phyloP scores from a whole-genome alignment of 2,113 vertebrate species.

The Sclerurus mexicanus region DNA sequence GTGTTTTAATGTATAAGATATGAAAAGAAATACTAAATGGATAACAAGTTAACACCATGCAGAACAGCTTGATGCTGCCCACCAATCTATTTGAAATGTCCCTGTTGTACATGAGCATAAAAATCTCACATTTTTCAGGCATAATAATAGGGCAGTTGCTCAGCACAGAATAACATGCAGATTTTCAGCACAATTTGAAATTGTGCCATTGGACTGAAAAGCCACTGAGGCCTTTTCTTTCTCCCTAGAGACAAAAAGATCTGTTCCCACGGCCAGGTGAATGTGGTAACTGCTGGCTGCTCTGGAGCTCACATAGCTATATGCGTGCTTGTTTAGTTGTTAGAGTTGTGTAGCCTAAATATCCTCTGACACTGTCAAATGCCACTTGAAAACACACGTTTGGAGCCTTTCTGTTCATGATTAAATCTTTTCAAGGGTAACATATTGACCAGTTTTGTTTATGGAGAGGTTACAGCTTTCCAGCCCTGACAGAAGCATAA shows the following conservation, averaged over 20 bases:
- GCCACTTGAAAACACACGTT: not conserved
- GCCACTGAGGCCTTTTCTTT: not conserved
- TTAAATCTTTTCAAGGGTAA: not conserved
- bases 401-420: not conserved
- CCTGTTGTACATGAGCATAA: not conserved
- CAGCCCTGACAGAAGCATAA: not conserved
- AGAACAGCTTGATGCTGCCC: not conserved
- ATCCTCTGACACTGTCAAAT: accelerated
- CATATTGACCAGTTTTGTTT: not conserved
- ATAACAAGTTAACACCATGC: not conserved
- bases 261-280: not conserved
- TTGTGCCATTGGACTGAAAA: not conserved
- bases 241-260: not conserved
- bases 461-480: not conserved
- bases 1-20: not conserved
- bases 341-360: not conserved
- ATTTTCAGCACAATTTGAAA: not conserved
- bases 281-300: not conserved
- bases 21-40: not conserved
- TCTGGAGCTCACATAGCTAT: not conserved
- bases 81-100: not conserved
- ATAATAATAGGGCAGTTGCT: not conserved
- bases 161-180: not conserved
- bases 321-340: not conserved
- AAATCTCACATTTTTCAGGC: not conserved